Evolutionary conservation across 2,113 vertebrate genomes (phyloP), one percentile per base, ranked within the genome.

Genomic region (Anser brachyrhynchus): DNA sequence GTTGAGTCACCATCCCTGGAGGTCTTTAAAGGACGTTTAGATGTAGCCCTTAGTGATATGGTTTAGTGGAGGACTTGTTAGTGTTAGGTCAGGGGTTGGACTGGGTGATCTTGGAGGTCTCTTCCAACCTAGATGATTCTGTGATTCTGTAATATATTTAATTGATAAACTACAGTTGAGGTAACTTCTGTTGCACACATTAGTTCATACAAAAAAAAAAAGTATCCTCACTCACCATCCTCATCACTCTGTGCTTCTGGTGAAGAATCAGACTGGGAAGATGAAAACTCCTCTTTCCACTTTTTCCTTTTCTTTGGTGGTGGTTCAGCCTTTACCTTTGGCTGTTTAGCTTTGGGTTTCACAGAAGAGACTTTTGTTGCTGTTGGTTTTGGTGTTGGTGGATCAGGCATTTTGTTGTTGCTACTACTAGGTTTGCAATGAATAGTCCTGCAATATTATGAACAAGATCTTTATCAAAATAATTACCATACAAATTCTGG

Each of bases 221-320:
- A 67, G 6, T 8, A 49, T 22, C 46, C 46, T 49, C 46, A 51
- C 98, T 98, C 91, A 99, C 98, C 99, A 90, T 99, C 99, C 62
- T 99, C 98, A 62, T 99, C 98, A 86, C 97, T 99, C 59, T 97
- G 98, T 66, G 98, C 98, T 89, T 99, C 99, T 67, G 98, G 98
- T 86, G 99, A 99, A 84, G 99, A 99, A 80, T 98, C 98, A 2
- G 99, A 99, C 9, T 98, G 98, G 28, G 99, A 98, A 31, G 98
- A 97, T 10, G 98, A 98, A 91, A 99, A 99, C 85, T 98, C 99
- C 95, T 99, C 99, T 96, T 99, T 99, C 99, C 99, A 99, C 88
- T 99, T 99, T 97, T 98, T 99, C 96, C 99, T 98, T 97, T 99
- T 99, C 97, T 99, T 99, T 89, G 99, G 99, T 67, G 99, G 99